These are phyloP conservation scores for Dolichotis patagonum DNA, from an alignment of 2,113 vertebrate genomes.

Conservation along the genomic window DNA sequence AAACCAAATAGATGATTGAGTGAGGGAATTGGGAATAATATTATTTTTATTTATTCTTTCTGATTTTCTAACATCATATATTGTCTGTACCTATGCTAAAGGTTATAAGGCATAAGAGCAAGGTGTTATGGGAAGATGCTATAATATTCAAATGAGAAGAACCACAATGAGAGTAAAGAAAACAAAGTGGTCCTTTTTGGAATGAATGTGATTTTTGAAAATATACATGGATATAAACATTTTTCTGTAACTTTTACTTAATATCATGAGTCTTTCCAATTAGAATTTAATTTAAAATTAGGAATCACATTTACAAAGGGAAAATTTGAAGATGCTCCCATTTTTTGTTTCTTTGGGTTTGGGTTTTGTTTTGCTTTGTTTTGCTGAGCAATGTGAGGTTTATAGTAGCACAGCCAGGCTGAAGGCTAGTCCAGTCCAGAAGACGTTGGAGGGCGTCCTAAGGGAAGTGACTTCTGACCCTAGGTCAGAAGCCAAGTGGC, in stretches of 20 bases:
- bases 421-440: background rate
- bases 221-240: background rate
- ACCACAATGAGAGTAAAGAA: background rate
- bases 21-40: background rate
- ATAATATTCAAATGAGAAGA: background rate
- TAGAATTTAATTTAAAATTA: background rate
- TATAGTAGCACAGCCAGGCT: background rate
- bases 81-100: background rate
- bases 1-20: background rate
- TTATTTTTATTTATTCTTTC: background rate
- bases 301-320: background rate
- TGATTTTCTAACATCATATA: background rate
- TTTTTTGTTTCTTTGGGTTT: slow-evolving; percentile 7
- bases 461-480: background rate
- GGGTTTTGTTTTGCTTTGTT: background rate
- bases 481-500: background rate
- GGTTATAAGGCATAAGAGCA: background rate
- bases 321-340: background rate
- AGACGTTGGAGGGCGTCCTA: background rate
- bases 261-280: background rate
- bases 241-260: background rate
- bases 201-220: background rate
- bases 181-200: background rate
- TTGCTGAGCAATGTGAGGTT: background rate
- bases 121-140: background rate